These are phyloP conservation scores for Corynorhinus townsendii DNA, from an alignment of 2,113 vertebrate genomes.

Conservation along the genomic window DNA sequence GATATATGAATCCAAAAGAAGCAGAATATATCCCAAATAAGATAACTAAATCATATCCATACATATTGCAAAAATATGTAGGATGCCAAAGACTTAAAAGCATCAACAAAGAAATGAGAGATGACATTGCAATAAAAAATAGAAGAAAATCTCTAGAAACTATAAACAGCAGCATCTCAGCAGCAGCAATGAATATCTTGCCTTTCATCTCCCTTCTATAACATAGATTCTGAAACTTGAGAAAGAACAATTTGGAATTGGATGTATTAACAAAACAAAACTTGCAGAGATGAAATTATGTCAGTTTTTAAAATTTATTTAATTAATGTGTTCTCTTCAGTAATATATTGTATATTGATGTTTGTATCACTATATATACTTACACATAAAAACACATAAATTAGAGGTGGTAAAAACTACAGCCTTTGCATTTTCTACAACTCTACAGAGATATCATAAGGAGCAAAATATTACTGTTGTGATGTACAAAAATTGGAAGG, in stretches of 20 bases:
- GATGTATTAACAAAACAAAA: neutral
- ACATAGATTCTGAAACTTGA: neutral
- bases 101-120: neutral
- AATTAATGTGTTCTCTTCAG: constrained; percentile 87
- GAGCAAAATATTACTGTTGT: constrained; percentile 89
- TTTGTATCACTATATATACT: constrained; percentile 88
- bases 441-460: constrained; percentile 86
- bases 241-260: neutral
- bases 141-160: neutral
- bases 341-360: constrained; percentile 89
- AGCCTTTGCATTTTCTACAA: constrained; percentile 84
- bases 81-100: neutral
- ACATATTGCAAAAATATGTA: neutral
- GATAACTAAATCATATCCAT: neutral
- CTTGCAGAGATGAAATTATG: constrained; percentile 78
- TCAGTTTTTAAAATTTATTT: constrained; percentile 90
- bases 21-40: neutral
- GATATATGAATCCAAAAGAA: neutral
- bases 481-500: constrained; percentile 92
- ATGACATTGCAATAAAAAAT: neutral
- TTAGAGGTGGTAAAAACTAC: constrained; percentile 79
- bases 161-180: neutral
- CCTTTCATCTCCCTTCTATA: neutral
- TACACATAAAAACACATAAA: constrained; percentile 83
- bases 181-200: neutral